phyloP scores from a whole-genome alignment of 2,888 invertebrate genomes.

The Phrixothrix hirtus region DNA sequence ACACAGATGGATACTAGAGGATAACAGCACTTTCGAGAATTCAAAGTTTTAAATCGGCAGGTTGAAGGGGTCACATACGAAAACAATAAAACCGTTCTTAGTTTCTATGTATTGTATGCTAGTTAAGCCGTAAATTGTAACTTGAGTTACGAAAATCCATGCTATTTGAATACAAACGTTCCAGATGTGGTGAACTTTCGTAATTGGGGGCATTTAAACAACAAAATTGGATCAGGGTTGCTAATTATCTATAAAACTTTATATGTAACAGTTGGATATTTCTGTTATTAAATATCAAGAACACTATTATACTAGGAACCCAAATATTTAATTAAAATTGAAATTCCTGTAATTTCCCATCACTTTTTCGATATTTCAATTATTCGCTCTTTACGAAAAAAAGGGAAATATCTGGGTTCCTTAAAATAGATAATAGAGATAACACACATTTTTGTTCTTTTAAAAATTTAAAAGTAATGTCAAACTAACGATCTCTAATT shows the following conservation, averaged over 20 bases:
- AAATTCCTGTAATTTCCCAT: too few relatives aligned
- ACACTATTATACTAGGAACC: too few relatives aligned
- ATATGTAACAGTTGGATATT: neutral
- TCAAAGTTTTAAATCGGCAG: slow-evolving; percentile 17
- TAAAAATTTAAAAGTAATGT: too few relatives aligned
- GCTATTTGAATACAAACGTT: slow-evolving; percentile 5
- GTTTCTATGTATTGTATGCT: slow-evolving; percentile 5
- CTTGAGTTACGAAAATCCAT: slow-evolving; percentile 5
- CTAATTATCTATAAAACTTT: neutral
- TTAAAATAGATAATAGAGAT: too few relatives aligned
- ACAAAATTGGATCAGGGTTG: neutral
- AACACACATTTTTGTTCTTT: too few relatives aligned
- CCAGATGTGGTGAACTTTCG: neutral
- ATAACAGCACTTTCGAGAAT: slow-evolving; percentile 24
- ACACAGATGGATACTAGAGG: slow-evolving; percentile 7
- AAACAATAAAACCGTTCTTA: slow-evolving; percentile 14
- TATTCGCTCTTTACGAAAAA: too few relatives aligned
- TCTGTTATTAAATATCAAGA: too few relatives aligned
- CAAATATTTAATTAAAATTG: too few relatives aligned
- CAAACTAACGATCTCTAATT: too few relatives aligned
- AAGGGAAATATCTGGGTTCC: too few relatives aligned
- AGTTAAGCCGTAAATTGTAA: slow-evolving; percentile 8
- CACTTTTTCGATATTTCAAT: too few relatives aligned
- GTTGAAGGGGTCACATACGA: slow-evolving; percentile 5
- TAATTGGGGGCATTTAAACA: neutral